Evolutionary conservation across 2,797 vertebrate genomes (phyloP).

Genomic region (Pseudotriccus pelzelni): DNA sequence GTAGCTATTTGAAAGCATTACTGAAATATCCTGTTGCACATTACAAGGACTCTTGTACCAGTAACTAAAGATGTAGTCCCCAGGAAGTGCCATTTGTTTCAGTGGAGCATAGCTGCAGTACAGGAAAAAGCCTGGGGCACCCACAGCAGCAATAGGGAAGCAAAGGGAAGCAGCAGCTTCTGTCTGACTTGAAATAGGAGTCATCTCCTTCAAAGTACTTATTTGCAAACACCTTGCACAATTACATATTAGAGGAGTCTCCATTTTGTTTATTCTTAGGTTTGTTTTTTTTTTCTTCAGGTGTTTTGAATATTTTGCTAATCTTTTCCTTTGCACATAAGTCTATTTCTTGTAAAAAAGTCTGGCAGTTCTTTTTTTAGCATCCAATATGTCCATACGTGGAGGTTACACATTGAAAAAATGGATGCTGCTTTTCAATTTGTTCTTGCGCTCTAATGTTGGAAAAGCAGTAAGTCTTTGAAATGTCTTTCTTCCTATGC

Average conservation of each 20-base stretch:
- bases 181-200: slow-evolving; percentile 16
- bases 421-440: background rate
- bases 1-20: slow-evolving; percentile 50
- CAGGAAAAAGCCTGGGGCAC: slow-evolving; percentile 60
- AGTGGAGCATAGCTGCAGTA: slow-evolving; percentile 59
- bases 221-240: slow-evolving; percentile 18
- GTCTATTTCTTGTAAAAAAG: background rate
- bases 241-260: background rate
- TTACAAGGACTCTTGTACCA: slow-evolving; percentile 34
- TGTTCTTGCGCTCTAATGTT: background rate
- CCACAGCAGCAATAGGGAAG: slow-evolving; percentile 4
- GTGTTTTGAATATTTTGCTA: background rate
- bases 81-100: slow-evolving; percentile 61
- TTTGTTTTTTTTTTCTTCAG: background rate
- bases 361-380: background rate
- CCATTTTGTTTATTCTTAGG: background rate
- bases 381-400: background rate
- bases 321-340: background rate
- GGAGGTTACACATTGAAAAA: background rate
- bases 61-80: slow-evolving; percentile 63
- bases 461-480: background rate
- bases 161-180: slow-evolving; percentile 41
- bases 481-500: background rate
- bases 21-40: slow-evolving; percentile 39
- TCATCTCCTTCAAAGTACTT: background rate